Evolutionary conservation across 1,140 invertebrate species (phyloP), one percentile per base, ranked within the genome.

Genomic region (Euborellia annulipes): DNA sequence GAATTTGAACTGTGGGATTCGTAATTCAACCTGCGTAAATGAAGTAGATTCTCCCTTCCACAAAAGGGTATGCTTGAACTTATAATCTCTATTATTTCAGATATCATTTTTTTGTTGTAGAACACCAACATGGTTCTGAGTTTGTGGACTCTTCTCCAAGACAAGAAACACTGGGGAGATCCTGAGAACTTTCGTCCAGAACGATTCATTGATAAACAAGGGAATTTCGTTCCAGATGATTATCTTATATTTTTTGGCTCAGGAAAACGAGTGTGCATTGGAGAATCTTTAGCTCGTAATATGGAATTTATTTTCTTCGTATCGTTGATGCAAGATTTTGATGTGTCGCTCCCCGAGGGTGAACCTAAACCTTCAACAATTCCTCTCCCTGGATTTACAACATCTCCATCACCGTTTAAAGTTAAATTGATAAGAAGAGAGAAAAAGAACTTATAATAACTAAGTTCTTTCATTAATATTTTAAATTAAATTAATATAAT

Each of bases 51-150:
- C n/a, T n/a, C n/a, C n/a, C n/a, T n/a, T n/a, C 32, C 40, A 8
- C 2, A 19, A 32, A 18, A n/a, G 36, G 32, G 18, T 18, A 30
- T 17, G 8, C 22, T 27, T 27, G 19, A 18, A 16, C 14, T 34
- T 3, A 43, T n/a, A n/a, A 21, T 27, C 16, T 43, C 6, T 8
- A 36, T 49, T 45, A 17, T 34, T 47, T 34, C n/a, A n/a, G n/a
- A n/a, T n/a, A n/a, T n/a, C 42, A 9, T 55, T n/a, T 42, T 45
- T 49, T 43, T 44, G 30, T 56, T 64, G 48, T 49, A 79, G 74
- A 71, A 72, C n/a, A 77, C 80, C 0, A 67, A 74, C 22, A 55
- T 87, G 13, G 60, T 87, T 41, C 62, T 78, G 0, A 78, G 79
- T 52, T 59, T 79, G 16, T 72, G 78, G 60, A 74, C 76, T 17